Conservation (phyloP, 1,140 invertebrate genomes). For the Proctacanthus coquilletti region DNA sequence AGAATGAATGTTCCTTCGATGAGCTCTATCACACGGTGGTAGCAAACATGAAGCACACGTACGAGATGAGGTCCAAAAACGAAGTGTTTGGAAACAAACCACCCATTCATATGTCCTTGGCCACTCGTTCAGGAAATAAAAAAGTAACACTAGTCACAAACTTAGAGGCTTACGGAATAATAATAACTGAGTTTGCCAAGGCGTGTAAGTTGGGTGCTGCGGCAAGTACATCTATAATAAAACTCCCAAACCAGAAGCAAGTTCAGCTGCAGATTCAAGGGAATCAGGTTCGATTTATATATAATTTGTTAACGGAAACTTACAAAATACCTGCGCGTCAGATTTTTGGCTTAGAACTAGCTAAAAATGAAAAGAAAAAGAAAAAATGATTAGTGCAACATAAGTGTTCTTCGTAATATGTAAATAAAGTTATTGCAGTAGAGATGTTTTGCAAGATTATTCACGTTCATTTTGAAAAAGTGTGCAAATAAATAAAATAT, state of each 20-base stretch:
- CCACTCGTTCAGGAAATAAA: slow-evolving; percentile 70
- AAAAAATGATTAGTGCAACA: too few species aligned
- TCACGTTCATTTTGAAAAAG: too few species aligned
- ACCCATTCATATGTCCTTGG: slow-evolving; percentile 61
- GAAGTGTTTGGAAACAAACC: slow-evolving; percentile 58
- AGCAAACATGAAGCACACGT: slow-evolving; percentile 58
- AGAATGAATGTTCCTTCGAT: slow-evolving; percentile 42
- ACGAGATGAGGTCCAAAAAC: slow-evolving; percentile 39
- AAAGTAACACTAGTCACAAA: slow-evolving; percentile 84
- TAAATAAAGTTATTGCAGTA: too few species aligned
- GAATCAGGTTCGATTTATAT: slow-evolving; percentile 70
- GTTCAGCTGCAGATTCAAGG: slow-evolving; percentile 78
- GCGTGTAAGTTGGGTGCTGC: slow-evolving; percentile 70
- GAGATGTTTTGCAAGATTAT: too few species aligned
- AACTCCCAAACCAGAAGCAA: slow-evolving; percentile 52
- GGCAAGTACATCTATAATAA: slow-evolving; percentile 68
- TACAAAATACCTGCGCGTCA: slow-evolving; percentile 49
- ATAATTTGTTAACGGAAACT: slow-evolving; percentile 52
- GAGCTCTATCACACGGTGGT: slow-evolving; percentile 52
- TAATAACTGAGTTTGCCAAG: slow-evolving; percentile 59
- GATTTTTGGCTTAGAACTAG: slow-evolving; percentile 46
- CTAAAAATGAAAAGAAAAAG: slow-evolving; percentile 42
- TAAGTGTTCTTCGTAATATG: too few species aligned
- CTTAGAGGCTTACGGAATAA: slow-evolving; percentile 70
- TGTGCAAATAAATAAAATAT: too few species aligned